These are phyloP conservation scores for Zoanthus solanderi DNA, from an alignment of 92 coral and sea anemone species.

Conservation along the genomic window DNA sequence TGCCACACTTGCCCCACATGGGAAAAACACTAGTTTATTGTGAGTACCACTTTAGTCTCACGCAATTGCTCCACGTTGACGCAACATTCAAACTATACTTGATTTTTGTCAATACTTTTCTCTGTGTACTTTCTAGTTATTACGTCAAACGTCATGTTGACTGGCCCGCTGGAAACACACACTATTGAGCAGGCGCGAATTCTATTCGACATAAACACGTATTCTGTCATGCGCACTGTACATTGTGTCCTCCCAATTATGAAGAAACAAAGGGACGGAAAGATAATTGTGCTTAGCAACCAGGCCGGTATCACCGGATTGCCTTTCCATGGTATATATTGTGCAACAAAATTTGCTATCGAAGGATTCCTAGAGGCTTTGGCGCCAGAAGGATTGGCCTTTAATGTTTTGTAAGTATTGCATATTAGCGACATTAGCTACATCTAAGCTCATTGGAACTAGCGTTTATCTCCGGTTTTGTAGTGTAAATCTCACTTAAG, in stretches of 20 bases:
- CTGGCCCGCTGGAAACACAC: slow-evolving; percentile 94
- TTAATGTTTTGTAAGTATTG: slow-evolving; percentile 90
- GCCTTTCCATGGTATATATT: slow-evolving; percentile 93
- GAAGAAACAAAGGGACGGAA: slow-evolving; percentile 96
- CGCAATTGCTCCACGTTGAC: no score
- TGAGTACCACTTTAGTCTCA: no score
- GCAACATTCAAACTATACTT: no score
- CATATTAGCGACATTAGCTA: neutral
- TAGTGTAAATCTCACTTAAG: no score
- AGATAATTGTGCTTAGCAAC: slow-evolving; percentile 83
- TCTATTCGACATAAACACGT: slow-evolving; percentile 90
- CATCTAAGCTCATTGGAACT: no score
- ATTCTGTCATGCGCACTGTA: slow-evolving; percentile 82
- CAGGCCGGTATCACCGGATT: slow-evolving; percentile 95
- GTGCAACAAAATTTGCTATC: slow-evolving; percentile 97
- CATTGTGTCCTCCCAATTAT: slow-evolving; percentile 82
- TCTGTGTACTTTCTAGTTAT: slow-evolving; percentile 67
- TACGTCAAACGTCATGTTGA: slow-evolving; percentile 89
- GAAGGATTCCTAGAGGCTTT: slow-evolving; percentile 94
- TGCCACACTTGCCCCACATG: no score
- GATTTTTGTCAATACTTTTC: neutral
- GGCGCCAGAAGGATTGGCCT: slow-evolving; percentile 95
- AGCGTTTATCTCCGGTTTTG: no score
- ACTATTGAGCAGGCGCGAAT: slow-evolving; percentile 89
- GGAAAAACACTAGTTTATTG: no score